Evolutionary conservation across 1,140 invertebrate species (phyloP).

Genomic region (Whitmania pigra): DNA sequence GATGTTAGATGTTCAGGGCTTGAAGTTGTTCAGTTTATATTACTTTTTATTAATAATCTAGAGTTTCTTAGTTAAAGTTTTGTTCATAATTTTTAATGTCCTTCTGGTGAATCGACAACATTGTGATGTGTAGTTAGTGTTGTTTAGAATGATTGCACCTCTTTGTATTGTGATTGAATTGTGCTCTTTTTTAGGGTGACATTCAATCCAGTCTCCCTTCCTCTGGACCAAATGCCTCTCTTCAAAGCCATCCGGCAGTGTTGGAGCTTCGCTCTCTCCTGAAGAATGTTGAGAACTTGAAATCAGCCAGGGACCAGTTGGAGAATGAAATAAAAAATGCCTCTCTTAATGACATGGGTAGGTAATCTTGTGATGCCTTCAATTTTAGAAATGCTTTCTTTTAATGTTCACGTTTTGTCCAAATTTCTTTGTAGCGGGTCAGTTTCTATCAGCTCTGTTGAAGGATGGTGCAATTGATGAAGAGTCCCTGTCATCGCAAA

Average conservation of each 20-base stretch:
- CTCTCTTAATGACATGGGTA: conserved; percentile 63
- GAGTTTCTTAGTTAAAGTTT: background rate
- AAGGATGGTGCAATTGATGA: conserved; percentile 78
- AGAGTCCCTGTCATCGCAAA: conserved; percentile 59
- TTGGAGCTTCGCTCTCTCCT: conserved; percentile 62
- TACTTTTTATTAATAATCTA: conserved; percentile 3
- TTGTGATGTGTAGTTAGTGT: too few species aligned
- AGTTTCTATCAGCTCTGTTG: conserved; percentile 64
- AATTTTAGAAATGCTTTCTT: background rate
- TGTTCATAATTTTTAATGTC: background rate
- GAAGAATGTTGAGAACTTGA: conserved; percentile 73
- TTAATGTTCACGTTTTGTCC: background rate
- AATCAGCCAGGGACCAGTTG: conserved; percentile 73
- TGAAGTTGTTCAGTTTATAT: conserved; percentile 40
- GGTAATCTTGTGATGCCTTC: conserved; percentile 28
- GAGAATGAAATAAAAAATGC: conserved; percentile 73
- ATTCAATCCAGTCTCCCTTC: conserved; percentile 42
- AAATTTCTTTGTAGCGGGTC: conserved; percentile 44
- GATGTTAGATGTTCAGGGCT: conserved; percentile 38
- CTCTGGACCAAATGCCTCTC: conserved; percentile 31
- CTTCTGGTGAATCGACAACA: too few species aligned
- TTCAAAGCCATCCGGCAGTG: conserved; percentile 47
- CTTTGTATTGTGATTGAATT: too few species aligned
- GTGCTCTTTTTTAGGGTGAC: conserved; percentile 34
- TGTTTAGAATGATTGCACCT: too few species aligned